A percentile compares a stretch with the other conserved stretches of the same genome.
Evolutionary conservation across 2,888 invertebrate genomes (phyloP).

Genomic region (Plemyria rubiginata): DNA sequence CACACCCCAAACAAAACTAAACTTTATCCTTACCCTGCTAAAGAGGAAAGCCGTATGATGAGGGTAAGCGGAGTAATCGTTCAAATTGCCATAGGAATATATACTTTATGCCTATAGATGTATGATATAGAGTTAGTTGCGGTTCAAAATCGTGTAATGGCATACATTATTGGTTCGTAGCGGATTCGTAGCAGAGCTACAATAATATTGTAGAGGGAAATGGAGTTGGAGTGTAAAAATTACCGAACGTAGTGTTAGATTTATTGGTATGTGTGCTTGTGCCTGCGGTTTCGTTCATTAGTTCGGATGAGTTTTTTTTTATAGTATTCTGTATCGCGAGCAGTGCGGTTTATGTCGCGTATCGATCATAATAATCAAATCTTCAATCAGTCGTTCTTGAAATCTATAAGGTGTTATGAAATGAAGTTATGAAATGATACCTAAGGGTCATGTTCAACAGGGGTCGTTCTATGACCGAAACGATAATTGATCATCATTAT

Average conservation of each 20-base stretch:
- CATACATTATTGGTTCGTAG: slow-evolving; percentile 40
- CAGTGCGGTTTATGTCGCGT: too few relatives aligned
- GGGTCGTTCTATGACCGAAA: too few relatives aligned
- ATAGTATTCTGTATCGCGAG: too few relatives aligned
- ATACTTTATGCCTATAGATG: slow-evolving; percentile 24
- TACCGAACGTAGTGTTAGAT: slow-evolving; percentile 8
- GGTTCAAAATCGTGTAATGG: slow-evolving; percentile 15
- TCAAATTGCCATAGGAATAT: slow-evolving; percentile 27
- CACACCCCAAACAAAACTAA: slow-evolving; percentile 13
- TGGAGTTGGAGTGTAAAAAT: slow-evolving; percentile 33
- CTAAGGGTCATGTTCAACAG: too few relatives aligned
- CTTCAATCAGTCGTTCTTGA: too few relatives aligned
- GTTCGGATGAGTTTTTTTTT: too few relatives aligned
- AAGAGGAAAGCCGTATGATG: slow-evolving; percentile 2
- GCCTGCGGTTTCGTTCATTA: not conserved
- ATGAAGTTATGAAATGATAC: too few relatives aligned
- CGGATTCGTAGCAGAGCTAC: slow-evolving; percentile 36
- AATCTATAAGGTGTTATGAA: too few relatives aligned
- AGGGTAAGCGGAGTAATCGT: slow-evolving; percentile 13
- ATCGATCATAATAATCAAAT: too few relatives aligned
- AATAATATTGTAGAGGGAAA: slow-evolving; percentile 34
- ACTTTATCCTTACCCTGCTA: slow-evolving; percentile 11
- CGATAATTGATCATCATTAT: too few relatives aligned
- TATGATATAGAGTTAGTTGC: slow-evolving; percentile 7
- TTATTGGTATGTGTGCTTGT: not conserved